Base-by-base conservation (phyloP, 2,113 vertebrate species). In the Ibidorhyncha struthersii region DNA sequence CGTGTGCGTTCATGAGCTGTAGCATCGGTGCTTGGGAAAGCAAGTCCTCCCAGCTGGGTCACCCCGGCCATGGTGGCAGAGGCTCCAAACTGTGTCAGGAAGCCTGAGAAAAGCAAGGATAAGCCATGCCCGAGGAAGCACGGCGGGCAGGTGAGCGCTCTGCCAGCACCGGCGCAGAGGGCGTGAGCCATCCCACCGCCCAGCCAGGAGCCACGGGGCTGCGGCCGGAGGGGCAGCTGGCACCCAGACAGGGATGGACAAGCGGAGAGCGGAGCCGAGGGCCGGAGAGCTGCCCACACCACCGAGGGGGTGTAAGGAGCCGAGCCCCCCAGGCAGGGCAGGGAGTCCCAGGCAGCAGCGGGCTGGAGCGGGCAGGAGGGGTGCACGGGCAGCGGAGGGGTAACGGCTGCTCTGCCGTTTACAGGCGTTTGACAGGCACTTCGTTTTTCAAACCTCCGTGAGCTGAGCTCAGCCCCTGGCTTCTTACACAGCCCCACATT, bases 1-100 rank as follows among this genome's bases (percentile, higher is more conserved):
- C 0, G 9, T 0, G 2, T 0, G 19, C 4, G 6, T 3, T 9
- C 22, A 7, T 3, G 34, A 16, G 38, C 62, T 47, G 71, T 9
- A 12, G 40, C 29, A 2, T 0, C 0, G 8, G 69, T 5, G 25
- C 27, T 38, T 19, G 72, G 63, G 16, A 86, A 36, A 17, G 9
- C 65, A 9, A 5, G 9, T 18, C 76, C 67, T 69, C 41, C 40
- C 56, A 5, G 9, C 43, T 18, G 52, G 80, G 36, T 36, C 80
- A 59, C n/a, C 30, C n/a, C 0, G 19, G 53, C 22, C 52, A 0
- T 0, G 13, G 27, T 0, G 22, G n/a, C 6, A 40, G 5, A 62
- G 36, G 14, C 45, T 32, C n/a, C 79, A 43, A 19, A 43, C 2
- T 2, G 26, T 5, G 20, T 5, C 1, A 0, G 70, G 70, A 82